Evolutionary conservation across 2,888 invertebrate species (phyloP).

Genomic region (Desoria tigrina): DNA sequence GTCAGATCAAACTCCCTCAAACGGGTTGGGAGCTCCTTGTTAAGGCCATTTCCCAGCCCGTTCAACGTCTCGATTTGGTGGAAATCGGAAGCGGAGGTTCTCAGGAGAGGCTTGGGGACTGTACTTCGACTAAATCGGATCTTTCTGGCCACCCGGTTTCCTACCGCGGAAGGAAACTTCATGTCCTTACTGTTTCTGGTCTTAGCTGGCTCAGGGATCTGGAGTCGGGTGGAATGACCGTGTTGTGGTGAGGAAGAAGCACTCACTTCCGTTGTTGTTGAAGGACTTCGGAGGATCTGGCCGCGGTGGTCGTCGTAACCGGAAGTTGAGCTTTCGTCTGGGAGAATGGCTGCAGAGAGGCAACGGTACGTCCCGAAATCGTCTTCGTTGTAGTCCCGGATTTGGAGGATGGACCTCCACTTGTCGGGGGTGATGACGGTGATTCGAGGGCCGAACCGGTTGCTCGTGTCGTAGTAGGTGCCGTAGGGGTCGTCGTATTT

Average conservation of each 20-base stretch:
- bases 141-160: conserved; percentile 1
- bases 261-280: conserved; percentile 4
- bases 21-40: not conserved
- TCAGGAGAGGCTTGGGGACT: not conserved
- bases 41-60: not conserved
- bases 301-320: conserved; percentile 3
- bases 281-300: conserved; percentile 14
- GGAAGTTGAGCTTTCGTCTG: conserved; percentile 30
- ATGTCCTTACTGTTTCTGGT: conserved; percentile 15
- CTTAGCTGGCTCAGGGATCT: conserved; percentile 3
- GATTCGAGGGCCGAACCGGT: conserved; percentile 47
- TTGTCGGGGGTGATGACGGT: conserved; percentile 39
- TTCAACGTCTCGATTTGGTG: not conserved
- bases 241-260: not conserved
- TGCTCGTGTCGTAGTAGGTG: conserved; percentile 47
- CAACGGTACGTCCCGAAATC: conserved; percentile 51
- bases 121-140: conserved; percentile 15
- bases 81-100: not conserved
- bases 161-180: conserved; percentile 1
- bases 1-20: not conserved
- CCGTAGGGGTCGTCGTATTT: conserved; percentile 49
- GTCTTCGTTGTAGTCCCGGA: conserved; percentile 44
- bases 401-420: conserved; percentile 45
- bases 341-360: conserved; percentile 48
- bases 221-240: not conserved